Base-by-base conservation (phyloP, 2,888 invertebrate species). In the Smittia sp. region DNA sequence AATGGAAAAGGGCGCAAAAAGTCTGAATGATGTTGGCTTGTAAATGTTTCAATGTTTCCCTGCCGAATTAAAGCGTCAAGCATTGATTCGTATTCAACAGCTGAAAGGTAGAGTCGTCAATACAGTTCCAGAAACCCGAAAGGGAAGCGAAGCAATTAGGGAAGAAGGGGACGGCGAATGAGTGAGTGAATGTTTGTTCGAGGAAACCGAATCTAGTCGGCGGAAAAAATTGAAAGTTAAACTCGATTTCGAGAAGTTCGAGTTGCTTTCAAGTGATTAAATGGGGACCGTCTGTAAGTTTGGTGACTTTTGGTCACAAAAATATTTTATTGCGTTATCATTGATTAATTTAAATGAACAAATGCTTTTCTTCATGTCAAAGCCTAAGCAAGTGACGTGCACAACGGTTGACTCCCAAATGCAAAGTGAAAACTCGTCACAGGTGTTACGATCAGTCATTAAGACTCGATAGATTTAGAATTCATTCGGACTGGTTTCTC, bases 1-100 rank as follows among this genome's bases (percentile, higher is more conserved):
- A 32, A 25, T 7, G 24, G 3, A 25, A n/a, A 63, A 63, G 24
- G 27, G 13, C 24, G 25, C 24, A 25, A 63, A 63, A 58, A 58
- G 18, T 58, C 15, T 3, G 1, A 54, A 54, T 6, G 2, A 38
- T 38, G 38, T 38, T 46, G 2, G 46, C 11, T 46, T 46, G 46
- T 46, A 46, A 46, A 46, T 46, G 18, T 58, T 58, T 20, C 58
- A 58, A 58, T 58, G 58, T 58, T 58, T 58, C 58, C 22, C 22
- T 22, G n/a, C 18, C 58, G 7, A 46, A 46, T 46, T 46, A 15
- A 46, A 46, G 15, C 46, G 15, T 58, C 15, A 58, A 58, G 58
- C 58, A 58, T 58, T 58, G 58, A 58, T 58, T 58, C 18, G 58
- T 18, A 58, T 58, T 58, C 58, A 58, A 58, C 58, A 58, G 58